phyloP scores from a whole-genome alignment of 1,140 invertebrate species.

The Leptopilina clavipes region DNA sequence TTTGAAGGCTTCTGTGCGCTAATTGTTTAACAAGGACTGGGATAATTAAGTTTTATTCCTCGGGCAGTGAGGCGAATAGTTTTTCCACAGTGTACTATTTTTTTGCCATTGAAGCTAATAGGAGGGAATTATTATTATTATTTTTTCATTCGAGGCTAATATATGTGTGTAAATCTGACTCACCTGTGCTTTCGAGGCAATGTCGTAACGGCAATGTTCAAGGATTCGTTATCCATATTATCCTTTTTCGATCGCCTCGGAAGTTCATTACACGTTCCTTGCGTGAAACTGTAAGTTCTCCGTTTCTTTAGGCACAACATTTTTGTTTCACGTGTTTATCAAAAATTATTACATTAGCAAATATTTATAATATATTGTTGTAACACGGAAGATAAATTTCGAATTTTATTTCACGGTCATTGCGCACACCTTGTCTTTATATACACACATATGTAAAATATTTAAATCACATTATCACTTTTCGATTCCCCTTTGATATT shows the following conservation, averaged over 20 bases:
- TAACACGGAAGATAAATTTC: not conserved
- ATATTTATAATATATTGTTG: not conserved
- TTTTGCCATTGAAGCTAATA: constrained; percentile 17
- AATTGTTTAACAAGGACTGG: not conserved
- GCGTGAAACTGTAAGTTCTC: constrained; percentile 65
- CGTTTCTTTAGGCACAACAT: constrained; percentile 67
- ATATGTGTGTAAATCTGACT: constrained; percentile 46
- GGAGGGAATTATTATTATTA: not conserved
- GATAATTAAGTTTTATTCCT: constrained; percentile 7
- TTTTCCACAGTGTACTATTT: not conserved
- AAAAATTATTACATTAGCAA: not conserved
- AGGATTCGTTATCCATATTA: constrained; percentile 54
- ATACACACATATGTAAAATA: no score
- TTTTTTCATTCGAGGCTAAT: not conserved
- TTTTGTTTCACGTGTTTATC: not conserved
- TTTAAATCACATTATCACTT: no score
- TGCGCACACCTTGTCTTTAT: no score
- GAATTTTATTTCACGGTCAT: constrained; percentile 21
- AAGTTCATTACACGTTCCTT: constrained; percentile 53
- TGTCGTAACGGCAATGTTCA: constrained; percentile 61
- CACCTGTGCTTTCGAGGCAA: constrained; percentile 61
- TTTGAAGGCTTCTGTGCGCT: not conserved
- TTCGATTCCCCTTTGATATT: no score
- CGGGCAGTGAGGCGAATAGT: not conserved
- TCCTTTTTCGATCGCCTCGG: constrained; percentile 26